These are phyloP conservation scores for Ylistrum balloti DNA, from an alignment of 1,140 invertebrate genomes.

Conservation along the genomic window DNA sequence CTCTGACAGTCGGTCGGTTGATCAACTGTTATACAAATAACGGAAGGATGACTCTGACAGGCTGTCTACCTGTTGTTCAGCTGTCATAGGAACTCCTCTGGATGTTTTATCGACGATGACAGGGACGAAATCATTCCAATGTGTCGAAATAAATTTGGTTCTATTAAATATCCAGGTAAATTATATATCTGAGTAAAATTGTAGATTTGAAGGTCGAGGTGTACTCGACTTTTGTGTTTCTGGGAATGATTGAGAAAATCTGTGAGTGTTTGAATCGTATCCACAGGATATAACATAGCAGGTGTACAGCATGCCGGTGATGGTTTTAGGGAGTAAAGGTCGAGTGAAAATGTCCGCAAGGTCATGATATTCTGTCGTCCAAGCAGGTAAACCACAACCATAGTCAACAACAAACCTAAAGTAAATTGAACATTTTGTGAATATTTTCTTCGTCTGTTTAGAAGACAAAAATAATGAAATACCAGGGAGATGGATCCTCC, in stretches of 20 bases:
- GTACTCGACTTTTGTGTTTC: background rate
- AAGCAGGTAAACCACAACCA: slow-evolving; percentile 43
- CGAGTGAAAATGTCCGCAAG: slow-evolving; percentile 57
- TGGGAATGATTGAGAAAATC: slow-evolving; percentile 54
- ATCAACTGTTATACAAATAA: no score
- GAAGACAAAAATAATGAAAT: slow-evolving; percentile 25
- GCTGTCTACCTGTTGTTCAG: no score
- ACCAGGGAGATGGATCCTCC: slow-evolving; percentile 51
- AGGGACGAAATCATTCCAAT: slow-evolving; percentile 77
- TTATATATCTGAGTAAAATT: slow-evolving; percentile 53
- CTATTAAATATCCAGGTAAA: slow-evolving; percentile 63
- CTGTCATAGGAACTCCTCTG: slow-evolving; percentile 59
- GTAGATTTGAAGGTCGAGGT: slow-evolving; percentile 63
- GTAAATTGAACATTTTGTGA: slow-evolving; percentile 44
- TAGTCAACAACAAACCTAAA: slow-evolving; percentile 51
- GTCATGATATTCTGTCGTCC: slow-evolving; percentile 68
- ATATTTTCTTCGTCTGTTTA: background rate
- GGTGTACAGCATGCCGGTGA: slow-evolving; percentile 66
- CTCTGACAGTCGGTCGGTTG: no score
- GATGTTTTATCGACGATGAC: slow-evolving; percentile 50
- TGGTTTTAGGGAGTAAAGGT: slow-evolving; percentile 56
- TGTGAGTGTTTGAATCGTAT: slow-evolving; percentile 54
- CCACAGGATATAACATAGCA: slow-evolving; percentile 65
- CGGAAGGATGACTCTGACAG: no score
- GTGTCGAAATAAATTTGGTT: slow-evolving; percentile 67